phyloP scores from a whole-genome alignment of 2,888 invertebrate species.

The Tyria jacobaeae region DNA sequence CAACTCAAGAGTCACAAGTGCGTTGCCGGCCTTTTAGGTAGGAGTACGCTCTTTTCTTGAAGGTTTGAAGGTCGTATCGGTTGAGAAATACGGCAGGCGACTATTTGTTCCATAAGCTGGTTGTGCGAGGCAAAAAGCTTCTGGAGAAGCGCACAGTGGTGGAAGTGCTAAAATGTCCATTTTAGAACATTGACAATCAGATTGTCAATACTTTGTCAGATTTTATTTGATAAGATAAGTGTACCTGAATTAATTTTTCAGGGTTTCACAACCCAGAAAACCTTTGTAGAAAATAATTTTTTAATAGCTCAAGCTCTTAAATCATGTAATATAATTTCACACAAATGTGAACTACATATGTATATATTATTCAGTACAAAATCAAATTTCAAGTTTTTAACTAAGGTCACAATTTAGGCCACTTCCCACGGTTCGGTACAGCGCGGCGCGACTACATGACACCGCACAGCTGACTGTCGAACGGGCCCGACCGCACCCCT shows the following conservation, averaged over 20 bases:
- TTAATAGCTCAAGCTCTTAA: neutral
- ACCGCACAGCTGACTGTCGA: conserved; percentile 84
- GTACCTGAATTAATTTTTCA: conserved; percentile 25
- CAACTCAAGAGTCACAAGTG: no score
- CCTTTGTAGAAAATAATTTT: neutral
- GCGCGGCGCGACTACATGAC: conserved; percentile 72
- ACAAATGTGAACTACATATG: conserved; percentile 1
- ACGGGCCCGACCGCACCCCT: conserved; percentile 62
- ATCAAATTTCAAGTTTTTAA: conserved; percentile 60
- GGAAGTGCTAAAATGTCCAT: conserved; percentile 8
- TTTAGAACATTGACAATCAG: conserved; percentile 45
- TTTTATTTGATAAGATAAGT: conserved; percentile 50
- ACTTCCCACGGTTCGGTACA: conserved; percentile 75
- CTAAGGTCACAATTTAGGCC: conserved; percentile 75
- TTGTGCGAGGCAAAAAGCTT: no score
- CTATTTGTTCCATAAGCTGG: no score
- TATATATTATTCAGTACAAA: conserved; percentile 18
- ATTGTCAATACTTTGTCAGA: conserved; percentile 46
- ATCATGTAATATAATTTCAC: neutral
- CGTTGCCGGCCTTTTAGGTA: no score
- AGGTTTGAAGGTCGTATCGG: no score
- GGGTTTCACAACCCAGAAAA: conserved; percentile 1
- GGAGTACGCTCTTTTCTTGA: no score
- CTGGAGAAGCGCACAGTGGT: no score
- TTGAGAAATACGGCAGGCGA: no score